Evolutionary conservation across 1,140 invertebrate species (phyloP), one percentile per base, ranked within the genome.

Genomic region (Drosophila pachea): DNA sequence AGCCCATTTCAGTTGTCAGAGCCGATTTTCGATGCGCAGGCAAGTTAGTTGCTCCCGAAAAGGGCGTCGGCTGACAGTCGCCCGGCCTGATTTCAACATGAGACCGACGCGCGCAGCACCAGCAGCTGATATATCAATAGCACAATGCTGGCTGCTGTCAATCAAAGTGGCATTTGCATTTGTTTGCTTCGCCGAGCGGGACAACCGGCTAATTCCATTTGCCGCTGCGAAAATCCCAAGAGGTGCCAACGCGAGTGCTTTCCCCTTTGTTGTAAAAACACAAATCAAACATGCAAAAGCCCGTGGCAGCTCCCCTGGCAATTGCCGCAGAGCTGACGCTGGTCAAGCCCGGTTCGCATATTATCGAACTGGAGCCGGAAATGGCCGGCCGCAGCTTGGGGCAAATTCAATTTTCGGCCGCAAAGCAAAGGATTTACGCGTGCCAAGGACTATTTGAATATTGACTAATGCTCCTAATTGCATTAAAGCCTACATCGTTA

Each of bases 141-240:
- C 22, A 22, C 22, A 22, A 22, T 53, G 36, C 12, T 61, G 59
- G 42, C 63, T 60, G 58, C 40, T 64, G 72, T 60, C 62, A 56
- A 58, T 73, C 65, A 68, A 58, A 50, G 47, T 42, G 71, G 52
- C 61, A 74, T 73, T 68, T 59, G 72, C 56, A 64, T 65, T 68
- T 62, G 22, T 48, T 68, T 33, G 40, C 63, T 55, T 53, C 50
- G 61, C 60, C 56, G 62, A 50, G 22, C 59, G 58, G 58, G 36
- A 59, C 65, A 77, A 73, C 78, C 79, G 84, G 84, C 78, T 83
- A 84, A 83, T 76, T 73, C 79, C 79, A 83, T 83, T 83, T 76
- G 76, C 66, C 59, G 56, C 40, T 40, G 47, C 40, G 29, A 54
- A 73, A 84, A 58, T 75, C 65, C 75, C 76, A 67, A 67, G 67